Evolutionary conservation across 64 coral and sea anemone species (phyloP), one percentile per base, ranked within the genome.

Genomic region (Montipora foliosa): DNA sequence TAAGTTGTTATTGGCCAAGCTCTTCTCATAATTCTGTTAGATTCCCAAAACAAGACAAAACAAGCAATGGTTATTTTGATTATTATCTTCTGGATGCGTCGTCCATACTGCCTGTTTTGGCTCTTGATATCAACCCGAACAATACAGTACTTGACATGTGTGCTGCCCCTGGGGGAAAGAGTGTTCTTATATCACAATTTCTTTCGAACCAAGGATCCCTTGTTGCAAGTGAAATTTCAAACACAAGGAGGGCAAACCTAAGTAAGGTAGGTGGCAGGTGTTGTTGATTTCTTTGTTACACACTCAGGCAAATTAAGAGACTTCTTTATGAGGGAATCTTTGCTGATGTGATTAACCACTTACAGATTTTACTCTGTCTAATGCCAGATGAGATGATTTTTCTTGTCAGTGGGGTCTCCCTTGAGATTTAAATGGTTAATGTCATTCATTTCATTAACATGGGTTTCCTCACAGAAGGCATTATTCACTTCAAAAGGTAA

Each of bases 111-210:
- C 89, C 94, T 37, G 94, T 92, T 71, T 47, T 92, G 15, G 50
- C 82, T 12, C 76, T 95, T 67, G 90, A 87, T 48, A 15, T 95
- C 0, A 49, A 14, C 25, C 64, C 75, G 12, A 48, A 59, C 44
- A 74, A 25, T 44, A 66, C 48, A 74, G 89, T 92, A 15, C 76
- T 95, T 5, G 94, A 95, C 67, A 95, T 95, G 94, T 95, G 94
- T 95, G 94, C 89, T 37, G 89, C 83, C 25, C 94, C 94, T 29
- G 94, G 94, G 25, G 94, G 94, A 7, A 95, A 95, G 81, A 95
- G 74, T 74, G 44, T 95, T 19, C 81, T 92, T 1, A 80, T 92
- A 13, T 60, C 77, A 68, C 94, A 95, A 66, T 49, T 88, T 3
- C 90, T 95, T 11, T 95, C 67, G 44, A 55, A 15, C 22, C 20